phyloP scores from a whole-genome alignment of 2,797 vertebrate species.

The Sebastes trivittatus region DNA sequence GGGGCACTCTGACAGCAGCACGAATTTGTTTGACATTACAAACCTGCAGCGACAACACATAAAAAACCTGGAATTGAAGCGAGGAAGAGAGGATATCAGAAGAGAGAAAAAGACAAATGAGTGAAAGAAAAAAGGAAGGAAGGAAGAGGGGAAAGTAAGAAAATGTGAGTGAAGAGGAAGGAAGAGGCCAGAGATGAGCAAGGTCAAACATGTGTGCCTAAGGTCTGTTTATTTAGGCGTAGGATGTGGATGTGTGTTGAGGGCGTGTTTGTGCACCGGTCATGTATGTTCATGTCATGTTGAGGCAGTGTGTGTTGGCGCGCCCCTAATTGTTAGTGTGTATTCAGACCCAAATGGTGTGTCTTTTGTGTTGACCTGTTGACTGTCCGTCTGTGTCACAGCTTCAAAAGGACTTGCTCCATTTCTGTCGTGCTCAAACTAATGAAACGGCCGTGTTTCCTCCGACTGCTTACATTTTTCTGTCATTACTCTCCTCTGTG shows the following conservation, averaged over 20 bases:
- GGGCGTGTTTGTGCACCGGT: constrained; percentile 4
- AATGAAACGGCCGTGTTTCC: constrained; percentile 13
- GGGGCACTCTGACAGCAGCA: constrained; percentile 75
- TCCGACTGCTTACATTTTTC: constrained; percentile 3
- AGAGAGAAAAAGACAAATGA: neutral
- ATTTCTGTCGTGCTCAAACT: constrained; percentile 33
- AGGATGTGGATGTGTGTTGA: constrained; percentile 21
- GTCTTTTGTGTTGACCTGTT: constrained; percentile 47
- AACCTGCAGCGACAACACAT: constrained; percentile 18
- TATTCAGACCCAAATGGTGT: constrained; percentile 13
- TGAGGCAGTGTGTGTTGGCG: neutral
- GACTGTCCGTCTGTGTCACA: constrained; percentile 27
- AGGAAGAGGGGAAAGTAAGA: constrained; percentile 10
- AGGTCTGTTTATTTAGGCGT: constrained; percentile 45
- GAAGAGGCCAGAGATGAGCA: constrained; percentile 21
- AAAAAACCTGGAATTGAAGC: neutral
- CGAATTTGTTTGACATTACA: constrained; percentile 32
- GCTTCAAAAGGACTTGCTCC: constrained; percentile 42
- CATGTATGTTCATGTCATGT: constrained; percentile 8
- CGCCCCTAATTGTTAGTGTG: neutral
- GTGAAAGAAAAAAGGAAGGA: constrained; percentile 24
- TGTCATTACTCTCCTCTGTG: neutral
- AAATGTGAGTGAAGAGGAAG: constrained; percentile 12
- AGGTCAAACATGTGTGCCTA: constrained; percentile 46
- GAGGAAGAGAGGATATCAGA: neutral